A percentile compares a stretch with the other conserved stretches of the same genome.
Conservation (phyloP, 2,888 invertebrate genomes). For the Scelioninae gen. 1 region DNA sequence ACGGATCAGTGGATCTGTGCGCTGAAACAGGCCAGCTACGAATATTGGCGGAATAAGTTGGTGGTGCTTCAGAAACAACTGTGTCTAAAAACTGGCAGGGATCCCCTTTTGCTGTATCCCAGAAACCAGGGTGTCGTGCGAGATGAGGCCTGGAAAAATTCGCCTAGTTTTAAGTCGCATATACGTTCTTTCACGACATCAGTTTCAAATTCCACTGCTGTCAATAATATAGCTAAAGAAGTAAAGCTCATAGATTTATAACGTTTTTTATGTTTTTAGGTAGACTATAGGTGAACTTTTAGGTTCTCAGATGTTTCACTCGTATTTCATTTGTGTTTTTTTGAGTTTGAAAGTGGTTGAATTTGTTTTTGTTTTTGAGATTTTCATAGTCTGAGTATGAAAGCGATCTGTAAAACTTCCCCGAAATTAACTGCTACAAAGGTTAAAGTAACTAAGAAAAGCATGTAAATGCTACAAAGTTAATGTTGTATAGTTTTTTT, state of each 20-base stretch:
- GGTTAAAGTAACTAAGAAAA: too few species aligned
- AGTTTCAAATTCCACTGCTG: slow-evolving; percentile 72
- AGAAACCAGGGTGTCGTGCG: slow-evolving; percentile 86
- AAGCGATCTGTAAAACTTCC: too few species aligned
- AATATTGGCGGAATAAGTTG: slow-evolving; percentile 88
- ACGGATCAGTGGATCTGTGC: slow-evolving; percentile 90
- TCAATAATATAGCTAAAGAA: slow-evolving; percentile 76
- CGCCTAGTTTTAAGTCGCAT: slow-evolving; percentile 80
- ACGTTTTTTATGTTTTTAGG: slow-evolving; percentile 12
- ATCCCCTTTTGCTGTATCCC: slow-evolving; percentile 87
- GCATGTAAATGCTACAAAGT: too few species aligned
- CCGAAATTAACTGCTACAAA: too few species aligned
- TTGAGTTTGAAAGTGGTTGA: too few species aligned
- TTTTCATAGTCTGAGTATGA: too few species aligned
- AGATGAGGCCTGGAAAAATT: slow-evolving; percentile 80
- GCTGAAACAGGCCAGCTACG: slow-evolving; percentile 89
- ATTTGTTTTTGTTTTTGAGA: too few species aligned
- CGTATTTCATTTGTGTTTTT: too few species aligned
- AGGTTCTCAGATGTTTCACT: too few species aligned
- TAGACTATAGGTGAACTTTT: not conserved
- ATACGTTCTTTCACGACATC: slow-evolving; percentile 77
- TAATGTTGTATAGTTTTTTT: too few species aligned
- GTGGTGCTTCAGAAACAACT: slow-evolving; percentile 88
- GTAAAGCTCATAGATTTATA: slow-evolving; percentile 78
- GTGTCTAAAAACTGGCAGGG: slow-evolving; percentile 89